Base-by-base conservation (phyloP, 2,888 invertebrate species). In the Embidobia sp. region DNA sequence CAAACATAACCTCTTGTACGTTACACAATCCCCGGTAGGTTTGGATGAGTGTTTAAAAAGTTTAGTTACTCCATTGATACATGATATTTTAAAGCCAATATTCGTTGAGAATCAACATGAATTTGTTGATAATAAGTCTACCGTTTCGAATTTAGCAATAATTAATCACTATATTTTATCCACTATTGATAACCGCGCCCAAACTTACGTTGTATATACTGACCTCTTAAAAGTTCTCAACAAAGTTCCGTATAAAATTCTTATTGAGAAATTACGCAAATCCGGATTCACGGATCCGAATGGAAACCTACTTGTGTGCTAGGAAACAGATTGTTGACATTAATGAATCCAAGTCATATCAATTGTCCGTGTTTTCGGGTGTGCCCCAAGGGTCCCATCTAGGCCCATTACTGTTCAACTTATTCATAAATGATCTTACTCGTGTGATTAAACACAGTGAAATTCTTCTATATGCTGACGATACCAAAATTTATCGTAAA, bases 371-470 rank as follows among this genome's bases (percentile, higher is more conserved):
- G 1, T 10, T 10, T 3, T 44, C 44, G 8, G 22, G 44, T 31
- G 46, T 44, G 1, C 59, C 59, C 4, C 44, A 44, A 19, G 59
- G 44, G 1, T 44, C 59, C 10, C 44, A 59, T 19, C 27, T 44
- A 2, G 59, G 59, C 1, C 59, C 59, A 5, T 8, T 59, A 3
- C 40, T 59, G 8, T 59, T 59, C 11, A 33, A 40, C 10, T 6
- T 44, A 6, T 59, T 59, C 7, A 55, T 59, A 19, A 59, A 59
- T 19, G 59, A 59, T 29, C 31, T 44, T 6, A 5, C 6, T 8
- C 3, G 2, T 3, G 3, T 3, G 3, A 16, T 44, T 0, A 29
- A 10, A 6, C 15, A 11, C 19, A 11, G 44, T 44, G n/a, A 15
- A 2, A 11, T 31, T n/a, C 27, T 44, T 5, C 13, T 59, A 1